phyloP scores from a whole-genome alignment of 2,888 invertebrate species.

The Ophioninae sp. region DNA sequence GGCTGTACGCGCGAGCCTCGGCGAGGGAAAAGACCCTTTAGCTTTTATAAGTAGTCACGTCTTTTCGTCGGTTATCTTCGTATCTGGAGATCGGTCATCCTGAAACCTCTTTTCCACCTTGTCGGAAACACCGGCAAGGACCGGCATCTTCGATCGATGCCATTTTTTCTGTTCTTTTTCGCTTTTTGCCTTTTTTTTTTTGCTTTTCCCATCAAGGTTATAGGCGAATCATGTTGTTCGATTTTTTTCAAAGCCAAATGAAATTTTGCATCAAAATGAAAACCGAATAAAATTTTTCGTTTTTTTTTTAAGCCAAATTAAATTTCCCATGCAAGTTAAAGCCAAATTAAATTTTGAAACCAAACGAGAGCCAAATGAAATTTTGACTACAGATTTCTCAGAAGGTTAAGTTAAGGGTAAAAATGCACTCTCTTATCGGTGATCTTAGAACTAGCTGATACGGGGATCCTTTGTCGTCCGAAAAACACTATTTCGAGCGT shows the following conservation, averaged over 20 bases:
- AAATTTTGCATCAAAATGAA: no score
- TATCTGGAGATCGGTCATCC: slow-evolving; percentile 32
- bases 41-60: slow-evolving; percentile 19
- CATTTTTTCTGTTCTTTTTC: slow-evolving; percentile 4
- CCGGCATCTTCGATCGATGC: slow-evolving; percentile 24
- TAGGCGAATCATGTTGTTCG: no score
- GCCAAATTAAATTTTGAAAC: no score
- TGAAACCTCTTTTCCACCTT: slow-evolving; percentile 20
- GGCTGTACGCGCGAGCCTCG: slow-evolving; percentile 10
- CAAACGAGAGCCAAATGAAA: no score
- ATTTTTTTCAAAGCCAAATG: no score
- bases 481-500: slow-evolving; percentile 43
- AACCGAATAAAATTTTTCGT: no score
- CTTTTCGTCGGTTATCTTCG: slow-evolving; percentile 34
- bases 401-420: no score
- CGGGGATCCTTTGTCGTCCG: slow-evolving; percentile 32
- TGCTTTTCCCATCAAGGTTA: no score
- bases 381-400: no score
- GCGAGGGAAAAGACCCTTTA: slow-evolving; percentile 4
- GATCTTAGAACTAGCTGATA: slow-evolving; percentile 31
- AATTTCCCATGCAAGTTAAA: no score
- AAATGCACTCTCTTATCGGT: neutral
- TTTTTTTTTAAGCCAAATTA: no score
- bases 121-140: slow-evolving; percentile 2
- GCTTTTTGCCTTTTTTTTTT: neutral